Evolutionary conservation across 1,140 invertebrate genomes (phyloP), one percentile per base, ranked within the genome.

Genomic region (Melipona quadrifasciata): DNA sequence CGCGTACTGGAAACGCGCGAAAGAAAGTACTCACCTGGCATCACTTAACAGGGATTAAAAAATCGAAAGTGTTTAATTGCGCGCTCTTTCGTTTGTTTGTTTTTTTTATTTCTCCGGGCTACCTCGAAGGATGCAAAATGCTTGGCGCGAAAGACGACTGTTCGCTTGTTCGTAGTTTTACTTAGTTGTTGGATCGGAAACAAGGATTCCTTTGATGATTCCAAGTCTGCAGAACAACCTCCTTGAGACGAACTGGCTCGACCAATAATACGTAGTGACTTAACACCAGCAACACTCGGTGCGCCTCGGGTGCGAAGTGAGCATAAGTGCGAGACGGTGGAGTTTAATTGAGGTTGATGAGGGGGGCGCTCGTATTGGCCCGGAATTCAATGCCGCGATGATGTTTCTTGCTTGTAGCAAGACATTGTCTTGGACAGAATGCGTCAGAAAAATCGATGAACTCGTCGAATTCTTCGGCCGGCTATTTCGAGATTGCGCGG

Each of bases 291-390:
- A 85, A 86, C 72, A 78, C 84, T 88, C 89, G 85, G 90, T 91
- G 91, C 91, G 87, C 85, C 93, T 94, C 91, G 93, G 92, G 93
- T 93, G 93, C 92, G 92, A 94, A 93, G 92, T 92, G 90, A 93
- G 90, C 90, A 93, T 88, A 92, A 93, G 92, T 92, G 91, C 92
- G 93, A 94, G 93, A 94, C 93, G 90, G 92, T 93, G 87, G 90
- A 94, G 94, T 94, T 94, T 95, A 94, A 94, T 95, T 95, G 94
- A 94, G 93, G 94, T 95, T 95, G 94, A 95, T 95, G 94, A 95
- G 93, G 93, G 94, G 94, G 94, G 93, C 94, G 91, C 88, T 93
- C 93, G 94, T 93, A 94, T 94, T 94, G 94, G 94, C 92, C 93
- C 93, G 93, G 94, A 94, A 95, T 95, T 94, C 94, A 95, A 93